phyloP scores from a whole-genome alignment of 2,113 vertebrate genomes.

The Bujurquina vittata region DNA sequence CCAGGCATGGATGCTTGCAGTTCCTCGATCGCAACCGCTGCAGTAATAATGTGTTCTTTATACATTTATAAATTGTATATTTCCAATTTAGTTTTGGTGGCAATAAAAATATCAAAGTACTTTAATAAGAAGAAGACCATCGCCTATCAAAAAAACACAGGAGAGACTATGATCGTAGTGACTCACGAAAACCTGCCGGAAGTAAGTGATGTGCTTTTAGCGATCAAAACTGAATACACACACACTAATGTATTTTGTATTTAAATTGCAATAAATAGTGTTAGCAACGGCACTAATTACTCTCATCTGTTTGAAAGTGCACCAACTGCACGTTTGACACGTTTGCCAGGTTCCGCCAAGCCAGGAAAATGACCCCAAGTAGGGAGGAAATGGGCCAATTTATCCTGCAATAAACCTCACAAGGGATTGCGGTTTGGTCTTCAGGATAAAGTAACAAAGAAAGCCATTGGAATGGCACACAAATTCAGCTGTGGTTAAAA shows the following conservation, averaged over 20 bases:
- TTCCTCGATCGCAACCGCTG: not conserved
- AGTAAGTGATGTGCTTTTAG: not conserved
- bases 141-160: not conserved
- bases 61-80: not conserved
- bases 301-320: not conserved
- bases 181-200: not conserved
- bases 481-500: not conserved
- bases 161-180: not conserved
- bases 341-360: not conserved
- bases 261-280: not conserved
- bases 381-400: not conserved
- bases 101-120: not conserved
- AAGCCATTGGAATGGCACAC: fast-evolving
- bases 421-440: not conserved
- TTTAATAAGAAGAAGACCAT: not conserved
- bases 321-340: not conserved
- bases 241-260: not conserved
- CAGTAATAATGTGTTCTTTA: not conserved
- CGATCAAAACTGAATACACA: not conserved
- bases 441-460: slow-evolving; percentile 34
- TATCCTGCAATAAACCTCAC: fast-evolving
- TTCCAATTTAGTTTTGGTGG: not conserved
- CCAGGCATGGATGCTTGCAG: not conserved
- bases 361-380: slow-evolving; percentile 32
- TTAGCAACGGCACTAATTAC: not conserved